phyloP scores from a whole-genome alignment of 2,113 vertebrate species.

The Rhabdornis inornatus region DNA sequence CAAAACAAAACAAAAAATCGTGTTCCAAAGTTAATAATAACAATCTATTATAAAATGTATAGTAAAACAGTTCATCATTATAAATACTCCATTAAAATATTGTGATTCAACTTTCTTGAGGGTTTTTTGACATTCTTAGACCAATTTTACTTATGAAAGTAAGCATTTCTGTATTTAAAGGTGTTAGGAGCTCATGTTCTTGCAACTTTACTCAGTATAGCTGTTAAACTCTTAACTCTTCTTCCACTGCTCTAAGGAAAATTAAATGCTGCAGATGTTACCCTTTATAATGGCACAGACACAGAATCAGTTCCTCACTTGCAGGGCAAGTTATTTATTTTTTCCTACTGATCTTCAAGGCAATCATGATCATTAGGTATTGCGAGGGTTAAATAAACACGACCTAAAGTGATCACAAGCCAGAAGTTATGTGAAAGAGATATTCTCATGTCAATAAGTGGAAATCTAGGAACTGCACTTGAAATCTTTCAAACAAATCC shows the following conservation, averaged over 20 bases:
- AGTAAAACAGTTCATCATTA: not conserved
- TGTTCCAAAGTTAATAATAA: not conserved
- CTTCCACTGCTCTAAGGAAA: not conserved
- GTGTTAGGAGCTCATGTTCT: not conserved
- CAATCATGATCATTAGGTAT: not conserved
- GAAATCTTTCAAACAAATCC: not conserved
- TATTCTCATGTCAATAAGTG: not conserved
- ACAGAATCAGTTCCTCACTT: slow-evolving; percentile 17
- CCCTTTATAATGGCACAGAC: not conserved
- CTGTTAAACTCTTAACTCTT: not conserved
- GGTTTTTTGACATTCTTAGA: not conserved
- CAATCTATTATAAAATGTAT: not conserved
- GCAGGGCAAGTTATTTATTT: not conserved
- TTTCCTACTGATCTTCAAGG: slow-evolving; percentile 1
- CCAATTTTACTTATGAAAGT: not conserved
- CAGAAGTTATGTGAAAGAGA: slow-evolving; percentile 16
- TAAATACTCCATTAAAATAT: not conserved
- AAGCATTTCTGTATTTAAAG: not conserved
- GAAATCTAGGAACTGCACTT: not conserved
- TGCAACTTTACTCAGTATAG: not conserved
- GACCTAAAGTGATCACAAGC: slow-evolving; percentile 7
- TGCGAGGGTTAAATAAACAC: slow-evolving; percentile 22
- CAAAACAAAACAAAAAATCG: not conserved
- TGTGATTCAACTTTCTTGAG: not conserved
- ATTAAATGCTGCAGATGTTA: not conserved